A percentile compares a stretch with the other conserved stretches of the same genome.
Evolutionary conservation across 2,888 invertebrate genomes (phyloP).

Genomic region (Xylota segnis): DNA sequence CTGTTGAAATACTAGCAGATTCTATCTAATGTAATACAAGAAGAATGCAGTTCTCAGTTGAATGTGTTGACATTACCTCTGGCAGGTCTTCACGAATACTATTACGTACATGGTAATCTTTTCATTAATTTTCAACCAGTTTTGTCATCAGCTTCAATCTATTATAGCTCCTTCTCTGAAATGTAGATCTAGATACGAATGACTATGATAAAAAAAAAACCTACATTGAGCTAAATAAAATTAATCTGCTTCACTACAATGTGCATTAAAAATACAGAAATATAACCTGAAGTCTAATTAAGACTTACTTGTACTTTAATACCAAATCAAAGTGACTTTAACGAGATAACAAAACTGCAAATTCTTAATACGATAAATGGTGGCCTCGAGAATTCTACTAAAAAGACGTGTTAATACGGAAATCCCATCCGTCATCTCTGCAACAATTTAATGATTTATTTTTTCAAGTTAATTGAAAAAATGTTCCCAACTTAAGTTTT

Average conservation of each 20-base stretch:
- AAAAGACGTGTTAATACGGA: slow-evolving; percentile 25
- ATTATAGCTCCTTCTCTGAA: background rate
- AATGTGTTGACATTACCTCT: too few species aligned
- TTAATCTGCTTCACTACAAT: background rate
- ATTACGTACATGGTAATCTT: too few species aligned
- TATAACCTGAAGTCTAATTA: slow-evolving; percentile 44
- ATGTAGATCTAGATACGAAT: background rate
- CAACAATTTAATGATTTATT: slow-evolving; percentile 49
- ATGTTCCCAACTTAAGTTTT: background rate
- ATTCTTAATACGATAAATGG: slow-evolving; percentile 30
- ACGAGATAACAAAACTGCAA: slow-evolving; percentile 45
- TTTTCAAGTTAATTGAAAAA: slow-evolving; percentile 44
- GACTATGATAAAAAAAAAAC: background rate
- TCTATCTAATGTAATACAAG: too few species aligned
- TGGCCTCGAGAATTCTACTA: slow-evolving; percentile 32
- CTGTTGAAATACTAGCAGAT: too few species aligned
- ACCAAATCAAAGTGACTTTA: slow-evolving; percentile 44
- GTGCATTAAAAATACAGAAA: slow-evolving; percentile 11
- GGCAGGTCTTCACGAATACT: too few species aligned
- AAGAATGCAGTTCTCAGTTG: too few species aligned
- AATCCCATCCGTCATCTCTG: slow-evolving; percentile 36
- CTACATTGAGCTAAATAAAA: background rate
- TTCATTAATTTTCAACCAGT: too few species aligned
- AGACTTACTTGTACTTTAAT: slow-evolving; percentile 30
- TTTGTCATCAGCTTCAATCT: too few species aligned